Evolutionary conservation across 2,113 vertebrate genomes (phyloP).

Genomic region (Myotis davidii): DNA sequence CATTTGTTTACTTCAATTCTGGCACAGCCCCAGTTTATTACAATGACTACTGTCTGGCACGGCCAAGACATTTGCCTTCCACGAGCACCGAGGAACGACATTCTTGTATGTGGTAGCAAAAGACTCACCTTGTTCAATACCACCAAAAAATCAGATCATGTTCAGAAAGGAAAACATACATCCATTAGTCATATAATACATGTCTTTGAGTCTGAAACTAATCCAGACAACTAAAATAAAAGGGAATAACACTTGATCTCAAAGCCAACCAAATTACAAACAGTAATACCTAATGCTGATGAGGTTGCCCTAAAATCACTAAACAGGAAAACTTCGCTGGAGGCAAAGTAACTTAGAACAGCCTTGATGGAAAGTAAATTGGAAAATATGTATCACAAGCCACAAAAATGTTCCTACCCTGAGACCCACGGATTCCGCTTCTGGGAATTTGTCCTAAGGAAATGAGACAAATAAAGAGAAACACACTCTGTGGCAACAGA

Average conservation of each 20-base stretch:
- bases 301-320: slow-evolving; percentile 30
- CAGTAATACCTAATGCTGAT: slow-evolving; percentile 30
- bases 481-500: background rate
- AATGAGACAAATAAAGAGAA: slow-evolving; percentile 62
- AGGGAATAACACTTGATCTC: background rate
- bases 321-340: slow-evolving; percentile 52
- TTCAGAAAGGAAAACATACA: background rate
- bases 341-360: slow-evolving; percentile 66
- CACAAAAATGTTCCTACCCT: slow-evolving; percentile 72
- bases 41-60: background rate
- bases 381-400: slow-evolving; percentile 73
- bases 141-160: background rate
- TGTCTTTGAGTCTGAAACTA: background rate
- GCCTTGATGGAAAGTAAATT: slow-evolving; percentile 66
- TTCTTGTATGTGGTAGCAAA: background rate
- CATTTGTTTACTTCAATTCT: slow-evolving; percentile 62
- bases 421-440: slow-evolving; percentile 58
- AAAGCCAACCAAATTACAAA: slow-evolving; percentile 38
- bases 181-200: background rate
- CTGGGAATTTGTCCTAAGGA: slow-evolving; percentile 72
- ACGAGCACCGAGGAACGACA: background rate
- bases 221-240: background rate
- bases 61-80: slow-evolving; percentile 4
- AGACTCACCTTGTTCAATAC: background rate
- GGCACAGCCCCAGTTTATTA: slow-evolving; percentile 30